Evolutionary conservation across 1,140 invertebrate species (phyloP).

Genomic region (Heliothis virescens): DNA sequence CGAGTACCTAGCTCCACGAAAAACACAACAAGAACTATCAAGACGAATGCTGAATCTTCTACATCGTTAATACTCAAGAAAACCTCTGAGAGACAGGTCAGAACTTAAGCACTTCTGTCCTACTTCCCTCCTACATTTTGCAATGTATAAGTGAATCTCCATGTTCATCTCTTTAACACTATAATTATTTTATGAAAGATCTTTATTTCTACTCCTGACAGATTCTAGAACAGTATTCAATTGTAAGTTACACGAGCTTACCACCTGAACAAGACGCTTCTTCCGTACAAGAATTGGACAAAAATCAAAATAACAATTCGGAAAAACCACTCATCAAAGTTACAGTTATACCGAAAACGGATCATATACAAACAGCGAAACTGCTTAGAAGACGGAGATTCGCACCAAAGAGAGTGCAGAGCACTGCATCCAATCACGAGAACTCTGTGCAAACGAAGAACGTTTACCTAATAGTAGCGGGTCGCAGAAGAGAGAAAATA

Average conservation of each 20-base stretch:
- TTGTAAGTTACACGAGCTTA: constrained; percentile 47
- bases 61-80: constrained; percentile 52
- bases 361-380: constrained; percentile 57
- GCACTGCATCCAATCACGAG: constrained; percentile 65
- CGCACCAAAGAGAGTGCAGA: constrained; percentile 58
- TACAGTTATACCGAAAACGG: constrained; percentile 66
- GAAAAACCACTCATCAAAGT: constrained; percentile 69
- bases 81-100: constrained; percentile 53
- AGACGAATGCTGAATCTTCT: constrained; percentile 25
- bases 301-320: constrained; percentile 14
- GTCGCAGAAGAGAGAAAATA: constrained; percentile 62
- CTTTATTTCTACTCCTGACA: constrained; percentile 17
- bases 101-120: background rate
- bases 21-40: background rate
- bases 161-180: too few relatives aligned
- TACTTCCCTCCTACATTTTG: too few relatives aligned
- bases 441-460: constrained; percentile 60
- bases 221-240: constrained; percentile 50
- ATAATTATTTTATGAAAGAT: background rate
- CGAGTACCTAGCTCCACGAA: background rate
- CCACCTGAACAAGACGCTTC: background rate
- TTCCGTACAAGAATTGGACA: background rate
- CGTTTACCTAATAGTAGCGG: constrained; percentile 56
- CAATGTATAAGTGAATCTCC: too few relatives aligned
- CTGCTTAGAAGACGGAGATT: constrained; percentile 56